Conservation (phyloP, 2,888 invertebrate species). For the Dioctria rufipes region DNA sequence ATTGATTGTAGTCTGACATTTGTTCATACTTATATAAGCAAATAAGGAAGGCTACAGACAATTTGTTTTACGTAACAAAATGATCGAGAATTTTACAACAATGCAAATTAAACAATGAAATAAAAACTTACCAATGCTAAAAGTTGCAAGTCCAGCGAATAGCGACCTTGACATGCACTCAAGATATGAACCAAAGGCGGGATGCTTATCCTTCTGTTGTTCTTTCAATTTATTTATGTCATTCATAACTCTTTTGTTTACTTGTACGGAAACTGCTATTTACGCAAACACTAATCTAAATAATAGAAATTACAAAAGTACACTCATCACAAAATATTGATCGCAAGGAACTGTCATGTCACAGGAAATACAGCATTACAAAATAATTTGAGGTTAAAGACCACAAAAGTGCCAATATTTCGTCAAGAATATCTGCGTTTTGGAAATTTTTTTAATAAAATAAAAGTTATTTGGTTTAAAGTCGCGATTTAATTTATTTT, state of each 20-base stretch:
- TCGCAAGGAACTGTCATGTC: not conserved
- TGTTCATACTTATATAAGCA: no score
- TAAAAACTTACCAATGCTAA: constrained; percentile 68
- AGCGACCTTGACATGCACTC: constrained; percentile 72
- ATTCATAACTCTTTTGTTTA: constrained; percentile 66
- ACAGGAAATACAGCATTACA: not conserved
- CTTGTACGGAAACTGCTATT: not conserved
- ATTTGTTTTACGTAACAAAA: no score
- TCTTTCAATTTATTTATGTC: constrained; percentile 70
- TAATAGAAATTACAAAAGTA: not conserved
- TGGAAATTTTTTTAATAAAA: no score
- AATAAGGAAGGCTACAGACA: no score
- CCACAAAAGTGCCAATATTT: no score
- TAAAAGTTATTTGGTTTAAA: no score
- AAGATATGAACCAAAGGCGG: constrained; percentile 71
- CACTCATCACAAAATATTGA: no score
- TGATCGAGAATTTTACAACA: no score
- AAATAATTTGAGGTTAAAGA: not conserved
- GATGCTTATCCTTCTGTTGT: constrained; percentile 70
- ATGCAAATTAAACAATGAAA: no score
- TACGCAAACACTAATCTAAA: not conserved
- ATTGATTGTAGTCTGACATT: no score
- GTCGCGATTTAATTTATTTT: no score
- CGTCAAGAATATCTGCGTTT: no score
- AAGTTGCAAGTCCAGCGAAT: constrained; percentile 71